Evolutionary conservation across 2,797 vertebrate species (phyloP).

Genomic region (Rhynchonycteris naso): DNA sequence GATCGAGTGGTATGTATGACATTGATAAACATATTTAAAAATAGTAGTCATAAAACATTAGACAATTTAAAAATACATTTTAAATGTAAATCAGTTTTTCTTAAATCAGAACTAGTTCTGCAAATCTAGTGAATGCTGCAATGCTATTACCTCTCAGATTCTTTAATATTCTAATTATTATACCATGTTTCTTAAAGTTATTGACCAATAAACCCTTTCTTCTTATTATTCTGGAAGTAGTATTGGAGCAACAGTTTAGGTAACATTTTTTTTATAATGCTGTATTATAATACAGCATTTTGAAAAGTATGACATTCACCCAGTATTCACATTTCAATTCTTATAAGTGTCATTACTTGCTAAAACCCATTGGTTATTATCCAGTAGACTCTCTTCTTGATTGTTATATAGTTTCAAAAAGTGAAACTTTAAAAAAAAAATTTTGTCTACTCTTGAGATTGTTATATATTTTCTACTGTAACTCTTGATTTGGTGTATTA

Average conservation of each 20-base stretch:
- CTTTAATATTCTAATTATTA: neutral
- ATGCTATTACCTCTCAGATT: neutral
- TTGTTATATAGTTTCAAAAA: neutral
- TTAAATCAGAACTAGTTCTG: neutral
- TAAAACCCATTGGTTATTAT: neutral
- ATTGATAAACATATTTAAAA: neutral
- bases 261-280: neutral
- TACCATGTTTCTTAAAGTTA: neutral
- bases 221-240: neutral
- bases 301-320: neutral
- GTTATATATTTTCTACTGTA: neutral
- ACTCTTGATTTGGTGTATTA: neutral
- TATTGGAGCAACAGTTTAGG: neutral
- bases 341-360: neutral
- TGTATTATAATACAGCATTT: neutral
- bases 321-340: constrained; percentile 38
- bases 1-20: neutral
- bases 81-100: neutral
- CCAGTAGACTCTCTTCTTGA: neutral
- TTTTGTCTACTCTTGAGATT: neutral
- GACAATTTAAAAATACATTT: neutral
- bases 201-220: neutral
- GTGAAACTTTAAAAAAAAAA: neutral
- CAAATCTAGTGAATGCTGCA: neutral
- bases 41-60: neutral